phyloP scores from a whole-genome alignment of 2,888 invertebrate species.

The Seira musarum region DNA sequence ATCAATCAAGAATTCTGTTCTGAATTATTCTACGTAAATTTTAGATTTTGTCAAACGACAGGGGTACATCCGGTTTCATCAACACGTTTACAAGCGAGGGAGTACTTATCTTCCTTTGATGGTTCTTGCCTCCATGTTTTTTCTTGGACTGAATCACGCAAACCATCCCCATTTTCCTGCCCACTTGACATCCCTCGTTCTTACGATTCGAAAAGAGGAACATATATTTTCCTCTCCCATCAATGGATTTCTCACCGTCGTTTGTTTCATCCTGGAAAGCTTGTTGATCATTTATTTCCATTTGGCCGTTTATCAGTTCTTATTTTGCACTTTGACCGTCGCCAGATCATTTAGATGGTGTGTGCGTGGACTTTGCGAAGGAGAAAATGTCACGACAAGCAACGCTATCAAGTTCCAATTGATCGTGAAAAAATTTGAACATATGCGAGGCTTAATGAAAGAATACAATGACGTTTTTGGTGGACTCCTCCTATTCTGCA shows the following conservation, averaged over 20 bases:
- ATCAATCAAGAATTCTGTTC: no score
- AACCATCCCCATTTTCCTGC: slow-evolving; percentile 28
- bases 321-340: slow-evolving; percentile 8
- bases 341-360: slow-evolving; percentile 23
- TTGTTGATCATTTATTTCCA: slow-evolving; percentile 18
- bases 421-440: slow-evolving; percentile 16
- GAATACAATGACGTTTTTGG: slow-evolving; percentile 24
- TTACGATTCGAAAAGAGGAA: not conserved
- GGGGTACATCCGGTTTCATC: not conserved
- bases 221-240: not conserved
- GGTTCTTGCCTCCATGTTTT: not conserved
- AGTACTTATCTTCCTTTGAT: not conserved
- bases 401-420: not conserved
- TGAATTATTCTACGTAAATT: not conserved
- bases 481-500: slow-evolving; percentile 23
- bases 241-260: not conserved
- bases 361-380: not conserved
- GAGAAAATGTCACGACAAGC: not conserved
- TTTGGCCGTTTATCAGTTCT: slow-evolving; percentile 23
- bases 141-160: slow-evolving; percentile 8
- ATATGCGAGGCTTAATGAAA: not conserved
- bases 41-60: not conserved
- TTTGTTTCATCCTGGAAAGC: slow-evolving; percentile 15
- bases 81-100: not conserved
- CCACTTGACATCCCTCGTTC: slow-evolving; percentile 20